Conservation (phyloP, 2,888 invertebrate species). For the Tenthredo scrophulariae region DNA sequence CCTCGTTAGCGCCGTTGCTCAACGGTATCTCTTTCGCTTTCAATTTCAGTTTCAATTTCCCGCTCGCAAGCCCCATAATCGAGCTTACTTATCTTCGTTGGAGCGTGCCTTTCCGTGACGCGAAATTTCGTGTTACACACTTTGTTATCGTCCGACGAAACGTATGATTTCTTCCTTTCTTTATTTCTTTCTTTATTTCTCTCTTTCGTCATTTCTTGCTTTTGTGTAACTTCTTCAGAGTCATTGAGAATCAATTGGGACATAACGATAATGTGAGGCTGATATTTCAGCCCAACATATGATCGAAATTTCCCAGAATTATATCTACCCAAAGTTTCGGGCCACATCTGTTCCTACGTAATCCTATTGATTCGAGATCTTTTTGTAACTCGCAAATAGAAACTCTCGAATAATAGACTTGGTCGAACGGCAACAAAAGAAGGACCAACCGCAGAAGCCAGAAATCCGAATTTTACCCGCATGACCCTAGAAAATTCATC, state of each 20-base stretch:
- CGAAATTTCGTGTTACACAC: conserved; percentile 15
- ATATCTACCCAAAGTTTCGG: neutral
- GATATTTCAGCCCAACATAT: neutral
- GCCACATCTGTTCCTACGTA: conserved; percentile 44
- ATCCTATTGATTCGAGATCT: conserved; percentile 46
- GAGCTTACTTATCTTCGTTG: conserved; percentile 39
- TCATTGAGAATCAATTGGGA: neutral
- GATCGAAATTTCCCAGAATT: conserved; percentile 6
- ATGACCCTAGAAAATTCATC: conserved; percentile 28
- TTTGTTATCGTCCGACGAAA: conserved; percentile 18
- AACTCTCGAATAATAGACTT: conserved; percentile 51
- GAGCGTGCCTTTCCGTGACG: conserved; percentile 29
- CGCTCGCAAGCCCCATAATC: conserved; percentile 42
- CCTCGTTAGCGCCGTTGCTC: conserved; percentile 42
- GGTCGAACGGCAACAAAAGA: conserved; percentile 42
- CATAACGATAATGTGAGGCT: neutral
- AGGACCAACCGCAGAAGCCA: conserved; percentile 16
- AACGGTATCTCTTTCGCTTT: conserved; percentile 45
- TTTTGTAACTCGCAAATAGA: conserved; percentile 46
- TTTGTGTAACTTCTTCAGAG: neutral
- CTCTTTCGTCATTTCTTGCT: neutral
- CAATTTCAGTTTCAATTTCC: conserved; percentile 53
- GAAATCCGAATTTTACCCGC: conserved; percentile 31
- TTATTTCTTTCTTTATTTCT: neutral
- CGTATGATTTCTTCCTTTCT: neutral